phyloP scores from a whole-genome alignment of 1,140 invertebrate genomes.

The Cherax quadricarinatus region DNA sequence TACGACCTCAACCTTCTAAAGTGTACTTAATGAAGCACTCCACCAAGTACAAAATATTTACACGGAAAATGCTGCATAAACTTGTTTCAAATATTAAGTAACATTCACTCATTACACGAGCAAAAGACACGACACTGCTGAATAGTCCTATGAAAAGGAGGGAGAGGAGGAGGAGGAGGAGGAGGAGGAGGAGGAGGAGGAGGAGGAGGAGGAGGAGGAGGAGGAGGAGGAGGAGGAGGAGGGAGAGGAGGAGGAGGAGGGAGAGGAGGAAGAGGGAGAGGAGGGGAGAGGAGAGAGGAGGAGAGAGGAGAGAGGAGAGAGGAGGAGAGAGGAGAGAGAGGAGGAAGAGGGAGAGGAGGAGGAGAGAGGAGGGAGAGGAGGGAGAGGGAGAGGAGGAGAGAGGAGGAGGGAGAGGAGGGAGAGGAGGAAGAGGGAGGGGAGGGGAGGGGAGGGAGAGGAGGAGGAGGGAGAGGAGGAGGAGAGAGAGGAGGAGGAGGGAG shows the following conservation, averaged over 20 bases:
- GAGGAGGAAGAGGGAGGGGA: background rate
- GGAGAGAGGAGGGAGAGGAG: too few relatives aligned
- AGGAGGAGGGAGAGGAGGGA: background rate
- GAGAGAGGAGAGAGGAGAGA: background rate
- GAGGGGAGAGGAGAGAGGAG: background rate
- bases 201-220: background rate
- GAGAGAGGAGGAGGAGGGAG: too few relatives aligned
- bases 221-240: background rate
- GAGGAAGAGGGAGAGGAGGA: too few relatives aligned
- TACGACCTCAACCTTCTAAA: too few relatives aligned
- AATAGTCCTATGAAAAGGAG: background rate
- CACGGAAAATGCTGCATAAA: too few relatives aligned
- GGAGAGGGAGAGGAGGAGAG: background rate
- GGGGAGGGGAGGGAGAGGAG: too few relatives aligned
- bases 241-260: background rate
- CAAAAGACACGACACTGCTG: too few relatives aligned
- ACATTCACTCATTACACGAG: too few relatives aligned
- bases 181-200: conserved; percentile 10
- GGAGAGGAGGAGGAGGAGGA: background rate
- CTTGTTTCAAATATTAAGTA: too few relatives aligned
- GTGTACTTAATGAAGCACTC: too few relatives aligned
- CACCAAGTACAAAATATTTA: too few relatives aligned
- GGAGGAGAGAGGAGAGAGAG: background rate
- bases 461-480: too few relatives aligned
- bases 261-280: background rate